Percentiles rank a stretch among this genome's conserved stretches.
Conservation (phyloP, 1,140 invertebrate species). For the Diorhabda sublineata region DNA sequence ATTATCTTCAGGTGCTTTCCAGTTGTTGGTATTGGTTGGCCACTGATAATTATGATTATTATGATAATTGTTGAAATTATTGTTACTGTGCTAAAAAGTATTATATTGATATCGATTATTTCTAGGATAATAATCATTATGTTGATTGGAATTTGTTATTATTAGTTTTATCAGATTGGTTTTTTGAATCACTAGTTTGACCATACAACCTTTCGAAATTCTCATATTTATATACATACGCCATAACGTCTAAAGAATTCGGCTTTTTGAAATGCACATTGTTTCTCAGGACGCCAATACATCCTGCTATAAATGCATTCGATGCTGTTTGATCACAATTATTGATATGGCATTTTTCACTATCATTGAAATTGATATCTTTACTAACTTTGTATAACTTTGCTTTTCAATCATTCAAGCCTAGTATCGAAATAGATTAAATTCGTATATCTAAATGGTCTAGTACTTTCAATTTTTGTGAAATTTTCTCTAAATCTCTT, state of each 20-base stretch:
- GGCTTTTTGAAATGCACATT: conserved; percentile 16
- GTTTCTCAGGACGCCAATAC: conserved; percentile 8
- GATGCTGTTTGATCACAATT: conserved; percentile 13
- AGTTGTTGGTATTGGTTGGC: no score
- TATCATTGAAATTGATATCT: background rate
- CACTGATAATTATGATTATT: no score
- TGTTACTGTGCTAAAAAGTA: no score
- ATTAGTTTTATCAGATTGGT: no score
- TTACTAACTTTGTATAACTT: conserved; percentile 15
- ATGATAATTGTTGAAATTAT: no score
- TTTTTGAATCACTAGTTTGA: background rate
- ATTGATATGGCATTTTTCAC: conserved; percentile 12
- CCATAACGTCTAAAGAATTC: conserved; percentile 10
- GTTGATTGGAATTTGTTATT: no score
- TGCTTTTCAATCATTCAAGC: conserved; percentile 9
- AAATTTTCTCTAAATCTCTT: background rate
- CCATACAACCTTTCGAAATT: conserved; percentile 20
- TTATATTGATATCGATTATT: no score
- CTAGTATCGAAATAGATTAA: conserved; percentile 12
- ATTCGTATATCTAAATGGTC: conserved; percentile 6
- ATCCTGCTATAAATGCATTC: conserved; percentile 19
- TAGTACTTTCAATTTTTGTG: background rate
- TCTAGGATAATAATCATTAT: no score
- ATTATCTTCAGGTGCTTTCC: no score
- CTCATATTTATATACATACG: conserved; percentile 8